Percentiles rank a stretch among this genome's conserved stretches.
Evolutionary conservation across 2,888 invertebrate species (phyloP).

Genomic region (Macrophya annulata): DNA sequence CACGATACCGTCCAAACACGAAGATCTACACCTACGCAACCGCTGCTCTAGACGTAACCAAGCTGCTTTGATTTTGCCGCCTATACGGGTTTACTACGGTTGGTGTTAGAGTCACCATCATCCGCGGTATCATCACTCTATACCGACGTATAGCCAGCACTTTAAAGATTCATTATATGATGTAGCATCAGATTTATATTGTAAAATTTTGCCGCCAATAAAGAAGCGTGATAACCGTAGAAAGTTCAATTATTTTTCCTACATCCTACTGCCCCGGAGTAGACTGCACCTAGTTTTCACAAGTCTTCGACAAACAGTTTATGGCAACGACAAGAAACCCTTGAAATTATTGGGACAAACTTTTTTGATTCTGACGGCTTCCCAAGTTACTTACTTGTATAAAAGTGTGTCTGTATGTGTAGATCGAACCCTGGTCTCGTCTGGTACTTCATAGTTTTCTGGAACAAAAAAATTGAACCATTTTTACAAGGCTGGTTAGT

Average conservation of each 20-base stretch:
- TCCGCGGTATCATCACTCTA: neutral
- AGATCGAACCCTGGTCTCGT: neutral
- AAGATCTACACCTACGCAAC: constrained; percentile 36
- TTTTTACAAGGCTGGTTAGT: constrained; percentile 1
- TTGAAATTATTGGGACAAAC: neutral
- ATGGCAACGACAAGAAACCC: neutral
- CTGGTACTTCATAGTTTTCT: constrained; percentile 41
- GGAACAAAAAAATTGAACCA: constrained; percentile 21
- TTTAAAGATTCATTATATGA: neutral
- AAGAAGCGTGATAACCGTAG: neutral
- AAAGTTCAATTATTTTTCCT: neutral
- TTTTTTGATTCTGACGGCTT: neutral
- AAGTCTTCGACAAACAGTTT: neutral
- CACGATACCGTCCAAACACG: constrained; percentile 67
- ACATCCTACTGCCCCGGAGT: no score
- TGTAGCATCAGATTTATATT: neutral
- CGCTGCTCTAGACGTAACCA: neutral
- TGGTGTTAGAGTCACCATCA: neutral
- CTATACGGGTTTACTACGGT: neutral
- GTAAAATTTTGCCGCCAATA: neutral
- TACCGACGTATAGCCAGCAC: neutral
- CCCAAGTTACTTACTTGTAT: constrained; percentile 9
- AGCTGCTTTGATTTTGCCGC: constrained; percentile 38
- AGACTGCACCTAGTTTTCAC: neutral
- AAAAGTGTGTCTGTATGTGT: neutral